phyloP scores from a whole-genome alignment of 1,140 invertebrate genomes.

The Microplitis demolitor region DNA sequence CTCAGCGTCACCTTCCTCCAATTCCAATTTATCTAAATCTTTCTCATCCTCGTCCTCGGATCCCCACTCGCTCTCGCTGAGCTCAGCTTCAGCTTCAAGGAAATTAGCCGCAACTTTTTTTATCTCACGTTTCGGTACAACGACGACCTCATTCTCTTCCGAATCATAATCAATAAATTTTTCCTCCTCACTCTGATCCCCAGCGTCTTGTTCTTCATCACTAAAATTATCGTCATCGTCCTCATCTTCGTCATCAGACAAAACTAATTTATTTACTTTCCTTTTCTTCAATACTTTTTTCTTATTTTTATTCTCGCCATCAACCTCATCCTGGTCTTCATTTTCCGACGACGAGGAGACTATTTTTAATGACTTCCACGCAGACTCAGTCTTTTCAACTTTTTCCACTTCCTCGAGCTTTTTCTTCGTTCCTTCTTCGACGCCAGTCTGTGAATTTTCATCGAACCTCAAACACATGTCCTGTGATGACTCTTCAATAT shows the following conservation, averaged over 20 bases:
- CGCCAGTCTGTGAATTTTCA: conserved; percentile 31
- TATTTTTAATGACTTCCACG: conserved; percentile 3
- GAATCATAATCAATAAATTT: conserved; percentile 73
- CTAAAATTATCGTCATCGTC: conserved; percentile 37
- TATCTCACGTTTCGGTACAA: conserved; percentile 58
- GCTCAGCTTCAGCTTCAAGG: conserved; percentile 83
- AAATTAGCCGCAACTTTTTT: conserved; percentile 68
- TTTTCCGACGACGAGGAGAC: conserved; percentile 37
- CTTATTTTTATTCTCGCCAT: conserved; percentile 42
- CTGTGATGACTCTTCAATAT: conserved; percentile 38
- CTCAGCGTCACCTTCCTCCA: conserved; percentile 78
- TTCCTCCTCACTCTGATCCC: conserved; percentile 42
- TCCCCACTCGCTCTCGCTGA: conserved; percentile 82
- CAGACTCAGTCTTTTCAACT: not conserved
- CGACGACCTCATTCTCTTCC: conserved; percentile 74
- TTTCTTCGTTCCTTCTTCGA: conserved; percentile 29
- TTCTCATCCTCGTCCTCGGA: conserved; percentile 81
- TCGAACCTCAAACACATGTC: conserved; percentile 38
- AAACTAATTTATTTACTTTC: conserved; percentile 44
- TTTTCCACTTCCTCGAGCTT: conserved; percentile 29
- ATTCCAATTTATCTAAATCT: conserved; percentile 73
- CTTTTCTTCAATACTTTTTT: conserved; percentile 51
- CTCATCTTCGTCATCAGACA: conserved; percentile 41
- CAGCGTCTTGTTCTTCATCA: conserved; percentile 41
- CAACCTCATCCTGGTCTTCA: conserved; percentile 25